Evolutionary conservation across 2,113 vertebrate species (phyloP), one percentile per base, ranked within the genome.

Genomic region (Pollimyrus isidori): DNA sequence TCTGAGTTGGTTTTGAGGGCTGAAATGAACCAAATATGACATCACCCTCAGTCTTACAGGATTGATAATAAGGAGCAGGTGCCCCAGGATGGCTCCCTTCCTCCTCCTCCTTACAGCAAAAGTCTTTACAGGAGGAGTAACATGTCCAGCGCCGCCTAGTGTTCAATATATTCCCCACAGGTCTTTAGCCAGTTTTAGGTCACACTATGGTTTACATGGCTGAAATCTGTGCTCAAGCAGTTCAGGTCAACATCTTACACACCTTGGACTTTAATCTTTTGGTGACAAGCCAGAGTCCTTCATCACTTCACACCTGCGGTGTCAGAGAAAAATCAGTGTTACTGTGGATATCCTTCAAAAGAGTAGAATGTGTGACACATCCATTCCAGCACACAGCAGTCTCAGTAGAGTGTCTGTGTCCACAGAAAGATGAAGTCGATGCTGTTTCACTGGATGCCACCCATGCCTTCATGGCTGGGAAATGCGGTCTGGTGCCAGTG

Each of bases 391-490:
- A 48, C 52, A n/a, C 5, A 86, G 6, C 56, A 69, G 0, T 84
- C 2, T 73, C 87, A 9, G 88, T 69, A 42, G 26, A 26, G 49
- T 35, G 0, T 76, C 5, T 89, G 87, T 91, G 89, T 69, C 69
- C 90, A 88, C 94, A 98, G 97, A 96, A 94, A 89, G 97, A 97
- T 84, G 96, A 97, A 92, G 97, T 97, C 62, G 97, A 98, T 76
- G 97, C 96, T 0, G 97, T 96, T 52, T 97, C 97, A 0, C 92
- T 98, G 94, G 97, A 98, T 0, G 97, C 97, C 26, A 97, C 97
- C 1, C 97, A 97, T 35, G 90, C 95, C 23, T 98, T 96, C 92
- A 95, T 98, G 13, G 97, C 97, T 88, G 96, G 96, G 46, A 97
- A 92, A 91, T 98, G 97, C 91, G 97, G 97, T 11, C 94, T 98